Base-by-base conservation (phyloP, 2,888 invertebrate species). In the Agrochola circellaris region DNA sequence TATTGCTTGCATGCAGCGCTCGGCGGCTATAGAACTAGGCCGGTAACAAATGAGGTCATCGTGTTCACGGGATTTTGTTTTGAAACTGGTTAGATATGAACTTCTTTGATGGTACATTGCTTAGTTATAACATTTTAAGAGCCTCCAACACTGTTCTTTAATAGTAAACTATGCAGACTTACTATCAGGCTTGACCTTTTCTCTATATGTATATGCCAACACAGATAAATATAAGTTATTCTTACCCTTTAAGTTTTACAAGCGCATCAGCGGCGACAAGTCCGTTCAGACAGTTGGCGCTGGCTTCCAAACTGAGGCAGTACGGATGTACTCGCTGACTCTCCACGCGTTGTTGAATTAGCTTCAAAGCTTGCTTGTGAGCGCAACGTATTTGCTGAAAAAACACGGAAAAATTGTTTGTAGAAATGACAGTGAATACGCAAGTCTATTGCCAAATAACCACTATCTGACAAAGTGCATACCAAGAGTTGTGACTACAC, bases 281-380 rank as follows among this genome's bases (percentile, higher is more conserved):
- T 2, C 97, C 97, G 65, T 94, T 95, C 68, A 98, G 90, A 83
- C 97, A 97, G 93, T 97, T 97, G 56, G 93, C 95, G 68, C 97
- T 94, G 73, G 97, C 96, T 84, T 98, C 98, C 84, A 98, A 95
- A 61, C 98, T 98, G 77, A 98, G 96, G 86, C 98, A 97, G 94
- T 98, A 98, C 0, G 98, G 98, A 95, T 98, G 98, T 20, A 97
- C 95, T 73, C 92, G 91, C 58, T 95, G 89, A 34, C 91, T 90
- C 92, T 98, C 98, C 45, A 97, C 95, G 30, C 95, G 93, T 89
- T 97, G 96, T 90, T 98, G 98, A 3, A 97, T 95, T 71, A 95
- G 93, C 77, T 96, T 96, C 76, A 98, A 87, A 20, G 97, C 94
- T 45, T 94, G 92, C 89, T 97, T 97, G 87, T 97, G 97, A 9